phyloP scores from a whole-genome alignment of 2,888 invertebrate species.

The Anaspis maculata region DNA sequence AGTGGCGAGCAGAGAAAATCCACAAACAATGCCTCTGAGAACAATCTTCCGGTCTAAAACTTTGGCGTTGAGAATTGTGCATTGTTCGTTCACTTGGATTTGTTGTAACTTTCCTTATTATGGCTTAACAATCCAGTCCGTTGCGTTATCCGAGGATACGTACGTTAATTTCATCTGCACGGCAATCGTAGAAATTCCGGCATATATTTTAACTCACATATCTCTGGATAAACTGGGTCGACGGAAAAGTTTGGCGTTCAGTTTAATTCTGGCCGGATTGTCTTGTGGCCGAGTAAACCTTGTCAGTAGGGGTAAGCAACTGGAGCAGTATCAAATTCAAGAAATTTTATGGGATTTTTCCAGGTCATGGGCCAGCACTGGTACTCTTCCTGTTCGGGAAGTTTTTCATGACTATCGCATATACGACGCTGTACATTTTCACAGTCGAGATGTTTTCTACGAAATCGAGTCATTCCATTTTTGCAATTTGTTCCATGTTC shows the following conservation, averaged over 20 bases:
- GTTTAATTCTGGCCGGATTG: constrained; percentile 52
- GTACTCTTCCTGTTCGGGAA: constrained; percentile 21
- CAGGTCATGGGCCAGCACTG: constrained; percentile 3
- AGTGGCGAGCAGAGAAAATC: constrained; percentile 1
- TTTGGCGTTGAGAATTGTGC: constrained; percentile 47
- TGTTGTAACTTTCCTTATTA: constrained; percentile 70
- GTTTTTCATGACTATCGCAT: constrained; percentile 22
- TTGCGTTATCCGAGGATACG: constrained; percentile 62
- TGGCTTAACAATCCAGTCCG: constrained; percentile 67
- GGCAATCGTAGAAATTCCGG: constrained; percentile 60
- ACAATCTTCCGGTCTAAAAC: constrained; percentile 1
- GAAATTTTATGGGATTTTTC: no score
- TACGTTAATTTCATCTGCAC: constrained; percentile 66
- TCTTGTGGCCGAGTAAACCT: constrained; percentile 43
- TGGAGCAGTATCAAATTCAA: no score
- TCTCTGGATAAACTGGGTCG: constrained; percentile 56
- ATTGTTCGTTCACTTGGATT: constrained; percentile 68
- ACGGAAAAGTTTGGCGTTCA: constrained; percentile 52
- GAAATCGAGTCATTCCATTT: constrained; percentile 53
- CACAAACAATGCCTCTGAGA: constrained; percentile 5
- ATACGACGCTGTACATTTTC: constrained; percentile 21
- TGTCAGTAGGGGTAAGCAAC: background rate
- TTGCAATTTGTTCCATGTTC: constrained; percentile 60
- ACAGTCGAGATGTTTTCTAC: constrained; percentile 67
- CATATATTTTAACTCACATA: constrained; percentile 54